These are phyloP conservation scores for Cardiocondyla obscurior DNA, from an alignment of 1,140 invertebrate species.

Conservation along the genomic window DNA sequence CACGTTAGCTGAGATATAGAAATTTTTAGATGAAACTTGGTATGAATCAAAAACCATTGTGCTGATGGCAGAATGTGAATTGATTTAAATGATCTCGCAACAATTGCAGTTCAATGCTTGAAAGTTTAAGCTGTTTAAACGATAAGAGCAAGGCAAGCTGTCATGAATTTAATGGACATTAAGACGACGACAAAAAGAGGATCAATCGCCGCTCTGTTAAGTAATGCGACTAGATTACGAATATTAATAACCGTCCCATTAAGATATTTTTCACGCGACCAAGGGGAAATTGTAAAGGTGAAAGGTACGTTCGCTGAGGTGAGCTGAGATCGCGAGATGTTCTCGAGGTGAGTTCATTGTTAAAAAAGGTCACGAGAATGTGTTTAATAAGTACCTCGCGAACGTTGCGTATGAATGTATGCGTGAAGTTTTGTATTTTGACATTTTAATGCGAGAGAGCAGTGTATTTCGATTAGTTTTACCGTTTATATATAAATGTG, in stretches of 20 bases:
- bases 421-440: constrained; percentile 60
- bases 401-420: constrained; percentile 39
- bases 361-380: constrained; percentile 41
- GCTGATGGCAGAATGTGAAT: background rate
- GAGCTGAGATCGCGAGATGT: constrained; percentile 45
- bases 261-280: constrained; percentile 52
- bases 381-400: constrained; percentile 35
- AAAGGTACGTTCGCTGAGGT: constrained; percentile 29
- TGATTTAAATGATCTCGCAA: background rate
- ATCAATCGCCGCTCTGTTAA: constrained; percentile 28
- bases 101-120: background rate
- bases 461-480: constrained; percentile 22
- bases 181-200: constrained; percentile 15
- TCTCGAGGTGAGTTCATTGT: constrained; percentile 38
- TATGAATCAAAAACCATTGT: background rate
- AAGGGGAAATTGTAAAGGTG: constrained; percentile 50
- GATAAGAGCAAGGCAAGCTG: background rate
- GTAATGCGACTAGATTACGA: constrained; percentile 48
- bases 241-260: constrained; percentile 63
- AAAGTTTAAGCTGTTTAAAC: background rate
- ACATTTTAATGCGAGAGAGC: constrained; percentile 57
- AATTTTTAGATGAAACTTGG: background rate
- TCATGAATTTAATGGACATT: constrained; percentile 10
- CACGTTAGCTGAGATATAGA: background rate
- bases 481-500: constrained; percentile 11